phyloP scores from a whole-genome alignment of 2,797 vertebrate species.

The Lutjanus argentimaculatus region DNA sequence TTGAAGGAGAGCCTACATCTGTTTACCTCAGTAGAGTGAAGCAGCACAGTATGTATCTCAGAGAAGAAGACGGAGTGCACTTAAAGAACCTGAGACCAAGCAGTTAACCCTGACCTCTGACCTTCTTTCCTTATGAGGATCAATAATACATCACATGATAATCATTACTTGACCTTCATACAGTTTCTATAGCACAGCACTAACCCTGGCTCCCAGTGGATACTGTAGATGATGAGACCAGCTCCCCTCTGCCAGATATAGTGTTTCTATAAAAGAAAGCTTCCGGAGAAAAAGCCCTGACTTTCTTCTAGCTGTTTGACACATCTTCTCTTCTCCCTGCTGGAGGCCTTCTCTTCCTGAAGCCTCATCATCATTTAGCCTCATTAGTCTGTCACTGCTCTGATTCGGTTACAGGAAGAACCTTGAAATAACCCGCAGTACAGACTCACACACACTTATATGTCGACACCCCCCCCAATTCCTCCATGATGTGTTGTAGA shows the following conservation, averaged over 20 bases:
- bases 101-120: conserved; percentile 51
- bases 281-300: conserved; percentile 35
- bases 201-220: neutral
- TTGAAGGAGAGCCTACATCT: conserved; percentile 60
- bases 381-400: conserved; percentile 83
- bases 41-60: conserved; percentile 3
- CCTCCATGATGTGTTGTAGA: conserved; percentile 24
- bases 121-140: conserved; percentile 30
- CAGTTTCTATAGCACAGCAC: neutral
- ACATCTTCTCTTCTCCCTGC: conserved; percentile 59
- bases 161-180: conserved; percentile 20
- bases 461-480: conserved; percentile 27
- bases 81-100: conserved; percentile 30
- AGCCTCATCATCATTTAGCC: conserved; percentile 81
- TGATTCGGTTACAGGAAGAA: conserved; percentile 82
- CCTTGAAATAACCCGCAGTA: conserved; percentile 64
- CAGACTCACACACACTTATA: conserved; percentile 22
- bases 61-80: conserved; percentile 4
- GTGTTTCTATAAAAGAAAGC: conserved; percentile 55
- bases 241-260: conserved; percentile 39
- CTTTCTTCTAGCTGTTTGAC: conserved; percentile 59
- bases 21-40: conserved; percentile 35
- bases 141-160: conserved; percentile 28
- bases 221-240: conserved; percentile 7
- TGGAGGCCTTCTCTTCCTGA: conserved; percentile 64